Percentiles rank a stretch among this genome's conserved stretches.
phyloP scores from a whole-genome alignment of 1,140 invertebrate genomes.

The Drosophila pallidifrons region DNA sequence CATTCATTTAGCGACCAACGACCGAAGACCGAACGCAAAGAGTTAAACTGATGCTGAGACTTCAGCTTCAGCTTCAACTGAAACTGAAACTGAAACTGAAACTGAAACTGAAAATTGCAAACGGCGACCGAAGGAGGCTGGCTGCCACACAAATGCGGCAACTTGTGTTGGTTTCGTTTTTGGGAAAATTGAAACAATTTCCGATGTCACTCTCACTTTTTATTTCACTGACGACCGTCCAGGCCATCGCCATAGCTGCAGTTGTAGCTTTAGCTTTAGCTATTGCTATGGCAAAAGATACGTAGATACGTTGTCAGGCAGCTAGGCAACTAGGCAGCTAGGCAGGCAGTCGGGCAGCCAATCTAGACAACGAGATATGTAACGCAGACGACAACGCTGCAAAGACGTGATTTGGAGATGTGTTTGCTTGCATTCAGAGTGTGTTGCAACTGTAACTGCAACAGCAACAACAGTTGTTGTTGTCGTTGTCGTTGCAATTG shows the following conservation, averaged over 20 bases:
- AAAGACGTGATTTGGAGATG: constrained; percentile 79
- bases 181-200: constrained; percentile 84
- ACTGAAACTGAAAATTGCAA: constrained; percentile 2
- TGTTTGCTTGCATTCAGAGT: constrained; percentile 58
- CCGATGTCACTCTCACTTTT: constrained; percentile 85
- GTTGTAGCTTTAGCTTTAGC: neutral
- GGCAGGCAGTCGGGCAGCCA: constrained; percentile 55
- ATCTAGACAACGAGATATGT: constrained; percentile 82
- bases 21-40: constrained; percentile 43
- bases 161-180: constrained; percentile 75
- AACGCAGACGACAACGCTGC: constrained; percentile 65
- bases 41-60: constrained; percentile 23
- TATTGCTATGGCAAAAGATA: constrained; percentile 11
- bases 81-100: constrained; percentile 8
- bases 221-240: constrained; percentile 67
- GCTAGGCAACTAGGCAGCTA: constrained; percentile 24
- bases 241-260: constrained; percentile 32
- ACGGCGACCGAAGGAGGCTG: constrained; percentile 37
- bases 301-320: constrained; percentile 22
- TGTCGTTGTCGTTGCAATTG: constrained; percentile 57
- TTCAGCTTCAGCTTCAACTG: neutral
- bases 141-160: constrained; percentile 61
- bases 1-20: constrained; percentile 79
- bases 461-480: constrained; percentile 51
- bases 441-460: constrained; percentile 58